phyloP scores from a whole-genome alignment of 2,113 vertebrate species.

The Leucopternis melanops region DNA sequence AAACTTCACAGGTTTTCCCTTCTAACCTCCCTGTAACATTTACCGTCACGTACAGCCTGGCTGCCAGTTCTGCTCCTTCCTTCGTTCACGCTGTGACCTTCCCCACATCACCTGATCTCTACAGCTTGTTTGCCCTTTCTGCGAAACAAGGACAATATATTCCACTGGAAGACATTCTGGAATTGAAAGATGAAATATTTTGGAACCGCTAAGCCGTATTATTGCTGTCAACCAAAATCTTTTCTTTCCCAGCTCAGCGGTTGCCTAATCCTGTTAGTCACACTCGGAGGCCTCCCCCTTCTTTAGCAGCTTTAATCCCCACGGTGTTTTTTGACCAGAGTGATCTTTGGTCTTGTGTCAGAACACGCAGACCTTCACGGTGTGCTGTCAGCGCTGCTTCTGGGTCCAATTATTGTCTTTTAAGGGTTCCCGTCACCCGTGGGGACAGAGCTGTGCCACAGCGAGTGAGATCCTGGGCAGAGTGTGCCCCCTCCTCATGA shows the following conservation, averaged over 20 bases:
- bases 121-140: neutral
- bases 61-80: neutral
- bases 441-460: neutral
- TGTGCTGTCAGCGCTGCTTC: neutral
- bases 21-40: no score
- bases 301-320: neutral
- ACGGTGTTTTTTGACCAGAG: neutral
- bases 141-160: neutral
- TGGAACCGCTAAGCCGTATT: neutral
- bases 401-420: accelerated
- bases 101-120: neutral
- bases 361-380: neutral
- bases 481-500: accelerated
- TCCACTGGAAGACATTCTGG: neutral
- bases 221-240: neutral
- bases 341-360: neutral
- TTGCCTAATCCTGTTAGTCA: neutral
- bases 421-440: neutral
- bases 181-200: neutral
- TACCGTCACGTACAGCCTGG: accelerated
- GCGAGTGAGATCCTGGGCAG: neutral
- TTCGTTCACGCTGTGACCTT: neutral
- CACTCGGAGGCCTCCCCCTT: neutral
- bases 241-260: neutral
- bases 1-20: neutral